A percentile compares a stretch with the other conserved stretches of the same genome.
Evolutionary conservation across 2,797 vertebrate genomes (phyloP).

Genomic region (Gallirallus australis): DNA sequence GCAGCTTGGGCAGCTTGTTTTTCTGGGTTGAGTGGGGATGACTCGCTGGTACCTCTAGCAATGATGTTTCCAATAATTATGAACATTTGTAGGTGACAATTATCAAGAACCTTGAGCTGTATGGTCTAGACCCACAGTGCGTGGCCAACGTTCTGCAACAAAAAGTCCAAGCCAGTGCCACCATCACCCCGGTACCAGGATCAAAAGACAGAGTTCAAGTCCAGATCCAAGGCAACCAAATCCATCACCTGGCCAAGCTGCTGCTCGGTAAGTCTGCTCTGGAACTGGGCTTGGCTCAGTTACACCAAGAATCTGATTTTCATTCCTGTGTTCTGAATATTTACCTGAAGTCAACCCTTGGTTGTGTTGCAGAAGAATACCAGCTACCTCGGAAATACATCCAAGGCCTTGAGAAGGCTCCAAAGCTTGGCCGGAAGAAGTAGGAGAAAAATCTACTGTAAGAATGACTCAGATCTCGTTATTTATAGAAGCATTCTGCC

Average conservation of each 20-base stretch:
- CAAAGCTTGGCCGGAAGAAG: conserved; percentile 90
- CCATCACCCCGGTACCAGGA: conserved; percentile 83
- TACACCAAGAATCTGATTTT: background rate
- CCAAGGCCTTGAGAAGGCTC: conserved; percentile 90
- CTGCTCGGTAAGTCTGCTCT: conserved; percentile 83
- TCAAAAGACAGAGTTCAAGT: conserved; percentile 90
- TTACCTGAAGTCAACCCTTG: background rate
- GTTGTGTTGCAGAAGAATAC: conserved; percentile 88
- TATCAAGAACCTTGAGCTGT: conserved; percentile 93
- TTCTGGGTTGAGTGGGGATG: background rate
- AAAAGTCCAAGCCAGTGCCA: conserved; percentile 92
- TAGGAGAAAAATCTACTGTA: conserved; percentile 48
- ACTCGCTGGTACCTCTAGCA: background rate
- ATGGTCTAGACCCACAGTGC: conserved; percentile 87
- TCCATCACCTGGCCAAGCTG: conserved; percentile 88
- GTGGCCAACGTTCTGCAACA: conserved; percentile 88
- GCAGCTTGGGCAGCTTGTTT: background rate
- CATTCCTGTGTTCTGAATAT: background rate
- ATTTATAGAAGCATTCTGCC: background rate
- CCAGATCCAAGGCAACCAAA: conserved; percentile 96
- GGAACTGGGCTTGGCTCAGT: background rate
- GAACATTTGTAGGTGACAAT: conserved; percentile 86
- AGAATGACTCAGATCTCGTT: background rate
- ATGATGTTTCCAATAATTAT: background rate
- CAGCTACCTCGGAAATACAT: conserved; percentile 91